phyloP scores from a whole-genome alignment of 1,140 invertebrate genomes.

The Zaprionus africanus region DNA sequence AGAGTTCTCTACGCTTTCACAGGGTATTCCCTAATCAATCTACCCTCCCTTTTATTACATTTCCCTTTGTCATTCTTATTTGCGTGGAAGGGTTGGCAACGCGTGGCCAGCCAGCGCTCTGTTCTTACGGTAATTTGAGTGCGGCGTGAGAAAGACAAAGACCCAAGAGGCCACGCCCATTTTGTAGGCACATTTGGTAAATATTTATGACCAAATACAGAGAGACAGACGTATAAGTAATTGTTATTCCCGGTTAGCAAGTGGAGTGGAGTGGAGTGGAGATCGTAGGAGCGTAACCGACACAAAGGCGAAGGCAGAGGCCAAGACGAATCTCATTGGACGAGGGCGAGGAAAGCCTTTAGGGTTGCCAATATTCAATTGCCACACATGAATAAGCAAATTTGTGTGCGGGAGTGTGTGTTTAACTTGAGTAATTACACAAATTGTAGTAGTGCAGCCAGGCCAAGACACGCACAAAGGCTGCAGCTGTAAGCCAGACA shows the following conservation, averaged over 20 bases:
- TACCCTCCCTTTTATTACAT: not conserved
- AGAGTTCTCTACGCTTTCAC: not conserved
- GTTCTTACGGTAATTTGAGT: conserved; percentile 17
- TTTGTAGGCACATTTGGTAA: conserved; percentile 11
- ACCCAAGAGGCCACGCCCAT: conserved; percentile 11
- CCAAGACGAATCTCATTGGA: not conserved
- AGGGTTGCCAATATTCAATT: conserved; percentile 30
- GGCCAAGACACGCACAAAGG: conserved; percentile 20
- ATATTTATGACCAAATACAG: conserved; percentile 8
- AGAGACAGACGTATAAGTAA: conserved; percentile 8
- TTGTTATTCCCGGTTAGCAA: not conserved
- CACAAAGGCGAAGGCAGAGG: not conserved
- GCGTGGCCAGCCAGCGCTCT: not conserved
- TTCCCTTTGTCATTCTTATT: not conserved
- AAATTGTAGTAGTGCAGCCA: conserved; percentile 35
- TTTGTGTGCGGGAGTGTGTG: conserved; percentile 3
- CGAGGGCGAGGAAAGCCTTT: conserved; percentile 7
- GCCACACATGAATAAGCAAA: conserved; percentile 7
- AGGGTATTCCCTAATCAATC: not conserved
- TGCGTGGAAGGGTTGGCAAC: not conserved
- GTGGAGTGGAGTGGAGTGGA: not conserved
- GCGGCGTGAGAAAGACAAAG: conserved; percentile 20
- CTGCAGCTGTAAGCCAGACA: not conserved
- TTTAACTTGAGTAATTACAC: conserved; percentile 34
- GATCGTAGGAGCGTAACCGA: conserved; percentile 9